These are phyloP conservation scores for Choristoneura rosaceana DNA, from an alignment of 2,888 invertebrate genomes.

Conservation along the genomic window DNA sequence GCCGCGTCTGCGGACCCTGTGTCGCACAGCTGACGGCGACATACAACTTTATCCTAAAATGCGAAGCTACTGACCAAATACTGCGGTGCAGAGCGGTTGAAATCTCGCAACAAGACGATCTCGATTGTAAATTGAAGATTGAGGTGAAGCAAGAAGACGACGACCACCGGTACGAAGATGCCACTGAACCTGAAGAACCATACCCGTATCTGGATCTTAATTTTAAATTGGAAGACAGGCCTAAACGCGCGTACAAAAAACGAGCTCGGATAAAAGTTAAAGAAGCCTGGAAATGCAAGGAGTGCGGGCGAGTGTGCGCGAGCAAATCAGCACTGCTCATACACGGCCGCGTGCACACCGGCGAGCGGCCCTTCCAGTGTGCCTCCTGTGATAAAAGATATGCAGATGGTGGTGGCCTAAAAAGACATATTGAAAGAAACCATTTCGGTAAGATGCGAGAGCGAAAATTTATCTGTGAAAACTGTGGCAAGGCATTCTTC, in stretches of 20 bases:
- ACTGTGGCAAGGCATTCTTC: conserved; percentile 73
- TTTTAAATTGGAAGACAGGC: conserved; percentile 24
- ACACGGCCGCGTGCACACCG: conserved; percentile 69
- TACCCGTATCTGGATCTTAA: conserved; percentile 13
- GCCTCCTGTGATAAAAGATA: conserved; percentile 67
- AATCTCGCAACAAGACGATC: conserved; percentile 25
- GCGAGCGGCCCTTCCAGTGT: conserved; percentile 65
- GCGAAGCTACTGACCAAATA: conserved; percentile 64
- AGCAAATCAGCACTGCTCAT: conserved; percentile 59
- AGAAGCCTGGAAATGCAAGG: conserved; percentile 53
- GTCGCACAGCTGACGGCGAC: conserved; percentile 57
- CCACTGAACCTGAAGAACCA: conserved; percentile 19
- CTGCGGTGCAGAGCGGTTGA: conserved; percentile 51
- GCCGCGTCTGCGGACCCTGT: conserved; percentile 61
- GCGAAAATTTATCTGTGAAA: conserved; percentile 70
- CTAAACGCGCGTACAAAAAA: conserved; percentile 49
- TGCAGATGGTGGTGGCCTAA: conserved; percentile 64
- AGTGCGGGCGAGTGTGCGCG: conserved; percentile 60
- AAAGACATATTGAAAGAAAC: conserved; percentile 64
- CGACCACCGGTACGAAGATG: conserved; percentile 45
- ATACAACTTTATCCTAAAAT: conserved; percentile 66
- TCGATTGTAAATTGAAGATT: conserved; percentile 48
- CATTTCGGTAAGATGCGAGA: conserved; percentile 57
- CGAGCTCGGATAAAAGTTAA: conserved; percentile 46
- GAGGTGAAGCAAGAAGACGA: conserved; percentile 61